These are phyloP conservation scores for Taenaris catops DNA, from an alignment of 2,888 invertebrate species.

Conservation along the genomic window DNA sequence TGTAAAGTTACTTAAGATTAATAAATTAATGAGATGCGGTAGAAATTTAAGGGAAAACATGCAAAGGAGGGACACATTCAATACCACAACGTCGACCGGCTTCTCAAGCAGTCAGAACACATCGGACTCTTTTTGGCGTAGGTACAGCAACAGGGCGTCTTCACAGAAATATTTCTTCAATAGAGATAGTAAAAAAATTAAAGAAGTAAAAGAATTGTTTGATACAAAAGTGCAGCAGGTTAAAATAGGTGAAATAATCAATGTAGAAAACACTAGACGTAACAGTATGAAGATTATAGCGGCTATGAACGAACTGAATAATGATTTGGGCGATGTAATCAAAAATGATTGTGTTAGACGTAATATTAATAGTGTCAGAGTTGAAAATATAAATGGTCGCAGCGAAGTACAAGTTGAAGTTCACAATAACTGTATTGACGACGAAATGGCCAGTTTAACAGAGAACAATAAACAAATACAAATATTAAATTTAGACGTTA, in stretches of 20 bases:
- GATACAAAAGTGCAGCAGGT: constrained; percentile 48
- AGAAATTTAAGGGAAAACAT: constrained; percentile 71
- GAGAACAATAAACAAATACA: constrained; percentile 76
- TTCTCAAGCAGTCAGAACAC: constrained; percentile 80
- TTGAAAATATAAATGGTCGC: constrained; percentile 22
- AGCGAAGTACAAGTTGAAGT: constrained; percentile 43
- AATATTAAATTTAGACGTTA: constrained; percentile 73
- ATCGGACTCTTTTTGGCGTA: constrained; percentile 81
- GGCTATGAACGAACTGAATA: constrained; percentile 54
- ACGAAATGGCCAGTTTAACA: constrained; percentile 37
- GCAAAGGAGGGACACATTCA: constrained; percentile 83
- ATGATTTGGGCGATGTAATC: constrained; percentile 31
- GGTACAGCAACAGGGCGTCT: constrained; percentile 77
- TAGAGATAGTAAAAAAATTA: constrained; percentile 55
- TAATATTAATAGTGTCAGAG: constrained; percentile 19
- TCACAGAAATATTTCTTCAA: constrained; percentile 59
- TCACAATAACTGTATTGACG: constrained; percentile 31
- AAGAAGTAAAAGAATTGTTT: constrained; percentile 36
- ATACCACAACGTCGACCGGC: constrained; percentile 82
- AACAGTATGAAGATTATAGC: constrained; percentile 72
- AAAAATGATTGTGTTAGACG: too few species aligned
- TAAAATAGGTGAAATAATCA: constrained; percentile 66
- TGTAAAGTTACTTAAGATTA: constrained; percentile 80
- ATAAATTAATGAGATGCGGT: constrained; percentile 64
- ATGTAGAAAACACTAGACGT: constrained; percentile 64